These are phyloP conservation scores for Riparia riparia DNA, from an alignment of 2,113 vertebrate genomes.

Conservation along the genomic window DNA sequence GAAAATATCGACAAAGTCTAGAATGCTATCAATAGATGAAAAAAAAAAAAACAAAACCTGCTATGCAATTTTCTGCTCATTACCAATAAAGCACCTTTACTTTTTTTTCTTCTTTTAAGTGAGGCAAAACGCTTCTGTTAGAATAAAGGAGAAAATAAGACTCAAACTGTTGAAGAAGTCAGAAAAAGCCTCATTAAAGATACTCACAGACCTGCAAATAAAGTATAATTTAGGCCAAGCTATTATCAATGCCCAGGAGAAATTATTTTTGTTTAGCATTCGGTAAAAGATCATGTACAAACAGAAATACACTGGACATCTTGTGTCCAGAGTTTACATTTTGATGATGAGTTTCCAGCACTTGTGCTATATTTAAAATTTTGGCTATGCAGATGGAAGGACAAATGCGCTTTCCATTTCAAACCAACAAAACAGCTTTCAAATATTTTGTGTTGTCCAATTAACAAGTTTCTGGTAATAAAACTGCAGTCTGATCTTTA, in stretches of 20 bases:
- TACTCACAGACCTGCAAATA: background rate
- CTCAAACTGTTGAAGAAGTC: background rate
- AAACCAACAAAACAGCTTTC: background rate
- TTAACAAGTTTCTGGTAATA: background rate
- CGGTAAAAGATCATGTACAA: background rate
- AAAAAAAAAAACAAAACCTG: background rate
- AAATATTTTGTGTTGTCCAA: background rate
- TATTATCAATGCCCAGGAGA: background rate
- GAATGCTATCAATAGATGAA: background rate
- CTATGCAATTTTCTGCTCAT: background rate
- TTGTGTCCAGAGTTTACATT: background rate
- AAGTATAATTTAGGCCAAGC: background rate
- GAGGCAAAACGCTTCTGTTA: background rate
- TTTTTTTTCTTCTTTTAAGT: fast-evolving
- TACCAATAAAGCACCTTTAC: background rate
- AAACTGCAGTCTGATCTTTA: background rate
- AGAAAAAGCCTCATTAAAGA: background rate
- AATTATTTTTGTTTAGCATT: background rate
- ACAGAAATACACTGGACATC: background rate
- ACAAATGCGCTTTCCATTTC: background rate
- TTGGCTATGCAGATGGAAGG: background rate
- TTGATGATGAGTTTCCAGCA: background rate
- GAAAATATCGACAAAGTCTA: background rate
- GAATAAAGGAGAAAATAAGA: background rate
- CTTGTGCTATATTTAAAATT: background rate